Percentiles rank a stretch among this genome's conserved stretches.
phyloP scores from a whole-genome alignment of 2,888 invertebrate species.

The Bugula neritina region DNA sequence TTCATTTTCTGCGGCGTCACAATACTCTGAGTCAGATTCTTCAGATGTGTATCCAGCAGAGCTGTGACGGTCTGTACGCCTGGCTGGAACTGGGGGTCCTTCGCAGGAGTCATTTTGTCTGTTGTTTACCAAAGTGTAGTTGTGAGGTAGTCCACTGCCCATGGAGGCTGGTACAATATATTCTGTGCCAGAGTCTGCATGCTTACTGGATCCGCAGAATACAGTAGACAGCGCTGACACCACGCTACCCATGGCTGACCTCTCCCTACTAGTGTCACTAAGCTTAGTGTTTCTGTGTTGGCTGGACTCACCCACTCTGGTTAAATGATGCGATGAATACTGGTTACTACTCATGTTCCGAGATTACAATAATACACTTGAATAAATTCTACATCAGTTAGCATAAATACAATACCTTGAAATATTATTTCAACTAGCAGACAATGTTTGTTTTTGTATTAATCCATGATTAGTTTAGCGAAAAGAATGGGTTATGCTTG shows the following conservation, averaged over 20 bases:
- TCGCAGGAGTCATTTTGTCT: too few relatives aligned
- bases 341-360: not conserved
- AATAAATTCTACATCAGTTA: not conserved
- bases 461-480: not conserved
- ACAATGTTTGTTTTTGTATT: conserved; percentile 26
- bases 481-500: not conserved
- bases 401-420: conserved; percentile 6
- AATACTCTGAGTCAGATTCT: not conserved
- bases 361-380: not conserved
- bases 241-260: not conserved
- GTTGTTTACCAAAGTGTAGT: not conserved
- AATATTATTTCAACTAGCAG: conserved; percentile 6
- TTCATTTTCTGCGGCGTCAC: not conserved
- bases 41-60: not conserved
- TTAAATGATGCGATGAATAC: conserved; percentile 4
- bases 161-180: not conserved
- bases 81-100: not conserved
- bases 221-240: conserved; percentile 11
- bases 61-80: not conserved
- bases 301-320: not conserved
- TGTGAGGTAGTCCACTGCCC: not conserved
- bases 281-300: not conserved
- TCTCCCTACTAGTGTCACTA: not conserved
- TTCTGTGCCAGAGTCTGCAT: not conserved
- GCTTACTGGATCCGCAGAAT: not conserved